Evolutionary conservation across 2,113 vertebrate genomes (phyloP).

Genomic region (Macrotis lagotis): DNA sequence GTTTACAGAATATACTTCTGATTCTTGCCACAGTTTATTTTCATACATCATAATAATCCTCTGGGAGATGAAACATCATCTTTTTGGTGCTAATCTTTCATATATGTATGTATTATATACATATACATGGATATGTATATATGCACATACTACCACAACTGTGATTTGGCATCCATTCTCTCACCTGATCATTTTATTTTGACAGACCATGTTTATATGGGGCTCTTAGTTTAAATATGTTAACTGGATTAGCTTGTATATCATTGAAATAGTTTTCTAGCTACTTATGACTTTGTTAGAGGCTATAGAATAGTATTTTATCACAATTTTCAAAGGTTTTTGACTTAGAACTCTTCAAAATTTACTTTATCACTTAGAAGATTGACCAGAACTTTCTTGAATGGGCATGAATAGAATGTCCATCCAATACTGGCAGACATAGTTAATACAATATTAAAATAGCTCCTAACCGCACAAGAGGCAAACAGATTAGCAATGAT

Average conservation of each 20-base stretch:
- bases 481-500: constrained; percentile 45
- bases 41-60: background rate
- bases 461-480: constrained; percentile 62
- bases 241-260: constrained; percentile 59
- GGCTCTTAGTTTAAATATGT: constrained; percentile 57
- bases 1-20: background rate
- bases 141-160: background rate
- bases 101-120: background rate
- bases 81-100: background rate
- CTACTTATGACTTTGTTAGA: constrained; percentile 53
- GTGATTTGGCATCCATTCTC: constrained; percentile 20
- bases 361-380: constrained; percentile 44
- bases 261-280: constrained; percentile 57
- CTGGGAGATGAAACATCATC: background rate
- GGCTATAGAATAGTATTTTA: constrained; percentile 44
- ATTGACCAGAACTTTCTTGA: constrained; percentile 49
- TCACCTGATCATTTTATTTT: background rate
- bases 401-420: constrained; percentile 47
- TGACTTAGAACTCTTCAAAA: constrained; percentile 59
- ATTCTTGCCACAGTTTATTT: background rate
- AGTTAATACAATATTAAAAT: constrained; percentile 68
- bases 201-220: constrained; percentile 57
- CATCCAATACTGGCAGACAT: constrained; percentile 35
- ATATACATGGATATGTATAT: background rate
- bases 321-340: constrained; percentile 56